Evolutionary conservation across 2,797 vertebrate species (phyloP).

Genomic region (Emydoidea blandingii): DNA sequence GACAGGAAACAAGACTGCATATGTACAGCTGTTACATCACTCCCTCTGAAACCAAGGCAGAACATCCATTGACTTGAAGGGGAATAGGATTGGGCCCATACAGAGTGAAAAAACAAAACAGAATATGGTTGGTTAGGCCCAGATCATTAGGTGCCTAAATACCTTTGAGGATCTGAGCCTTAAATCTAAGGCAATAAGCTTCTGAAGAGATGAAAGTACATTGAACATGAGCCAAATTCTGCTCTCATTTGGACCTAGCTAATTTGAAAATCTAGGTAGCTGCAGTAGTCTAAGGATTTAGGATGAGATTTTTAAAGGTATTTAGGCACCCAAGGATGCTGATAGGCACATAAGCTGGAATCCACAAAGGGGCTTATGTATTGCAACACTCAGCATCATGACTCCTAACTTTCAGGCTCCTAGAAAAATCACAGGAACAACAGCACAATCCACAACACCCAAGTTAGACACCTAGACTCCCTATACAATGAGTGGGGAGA

Average conservation of each 20-base stretch:
- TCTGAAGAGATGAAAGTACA: background rate
- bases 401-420: background rate
- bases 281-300: background rate
- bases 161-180: background rate
- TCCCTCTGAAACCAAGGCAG: background rate
- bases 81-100: background rate
- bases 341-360: background rate
- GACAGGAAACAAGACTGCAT: background rate
- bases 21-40: background rate
- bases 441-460: background rate
- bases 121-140: background rate
- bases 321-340: background rate
- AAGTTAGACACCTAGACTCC: background rate
- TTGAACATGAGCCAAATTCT: background rate
- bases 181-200: background rate
- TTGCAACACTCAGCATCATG: background rate
- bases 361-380: background rate
- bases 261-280: background rate
- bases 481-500: background rate
- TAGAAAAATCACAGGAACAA: background rate
- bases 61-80: background rate
- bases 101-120: background rate
- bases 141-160: background rate
- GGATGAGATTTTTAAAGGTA: background rate
- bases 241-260: background rate